Base-by-base conservation (phyloP, 64 coral and sea anemone genomes). In the Actinia tenebrosa region DNA sequence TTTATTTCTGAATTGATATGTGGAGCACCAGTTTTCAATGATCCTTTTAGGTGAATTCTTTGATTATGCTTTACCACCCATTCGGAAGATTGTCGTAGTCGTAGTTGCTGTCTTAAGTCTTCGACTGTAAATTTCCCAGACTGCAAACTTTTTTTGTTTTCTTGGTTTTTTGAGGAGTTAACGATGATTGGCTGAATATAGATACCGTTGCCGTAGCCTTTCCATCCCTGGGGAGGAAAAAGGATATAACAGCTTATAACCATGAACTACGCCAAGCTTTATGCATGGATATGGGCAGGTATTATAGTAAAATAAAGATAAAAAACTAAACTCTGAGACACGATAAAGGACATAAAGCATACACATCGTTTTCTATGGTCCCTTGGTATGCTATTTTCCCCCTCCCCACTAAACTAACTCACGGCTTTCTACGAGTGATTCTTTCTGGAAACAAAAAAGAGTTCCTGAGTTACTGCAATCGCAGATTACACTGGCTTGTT, bases 131-230 rank as follows among this genome's bases (percentile, higher is more conserved):
- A 59, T 83, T 63, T 89, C 20, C 80, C 60, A 18, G 82, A 71
- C 60, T 42, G 2, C 37, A 22, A 63, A 44, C 30, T 15, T 23
- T 46, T 37, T 19, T 68, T 53, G 62, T 82, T 87, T 19, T 87
- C 84, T 37, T n/a, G 60, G 22, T n/a, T 68, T 47, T 6, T 80
- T 0, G 43, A 44, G 27, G 86, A 77, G 58, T 96, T 80, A 5
- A 96, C 88, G 37, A 85, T 87, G 42, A 96, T 92, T 54, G 94
- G 94, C 50, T 90, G 88, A 59, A 96, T 93, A 30, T 96, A 96
- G 58, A 96, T 90, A 64, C 88, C 93, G 27, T 93, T 96, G 44
- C 91, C 77, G 71, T 93, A 96, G 50, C 94, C 94, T 85, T 93
- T 93, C 91, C 94, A 96, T 14, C 91, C 88, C 94, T 96, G 1